phyloP scores from a whole-genome alignment of 2,888 invertebrate species.

The Ormia ochracea region DNA sequence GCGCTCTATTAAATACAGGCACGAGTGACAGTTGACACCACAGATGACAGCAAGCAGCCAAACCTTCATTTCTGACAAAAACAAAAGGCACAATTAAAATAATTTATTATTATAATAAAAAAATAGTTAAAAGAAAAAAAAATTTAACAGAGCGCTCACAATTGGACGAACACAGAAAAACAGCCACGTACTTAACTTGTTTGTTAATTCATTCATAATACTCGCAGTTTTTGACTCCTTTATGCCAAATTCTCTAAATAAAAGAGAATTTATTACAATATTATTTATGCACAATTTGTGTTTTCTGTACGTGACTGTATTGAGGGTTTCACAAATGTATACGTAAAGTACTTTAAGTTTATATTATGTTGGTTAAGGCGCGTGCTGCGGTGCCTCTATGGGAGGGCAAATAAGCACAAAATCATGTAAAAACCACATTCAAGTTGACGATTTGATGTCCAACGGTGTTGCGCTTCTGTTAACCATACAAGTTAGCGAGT shows the following conservation, averaged over 20 bases:
- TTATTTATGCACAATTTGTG: conserved; percentile 36
- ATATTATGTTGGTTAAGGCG: conserved; percentile 65
- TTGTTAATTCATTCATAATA: conserved; percentile 40
- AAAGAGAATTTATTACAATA: conserved; percentile 42
- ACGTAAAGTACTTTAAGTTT: neutral
- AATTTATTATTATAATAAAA: conserved; percentile 20
- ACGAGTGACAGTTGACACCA: conserved; percentile 66
- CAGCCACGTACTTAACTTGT: conserved; percentile 47
- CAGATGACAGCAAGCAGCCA: conserved; percentile 62
- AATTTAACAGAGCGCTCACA: conserved; percentile 16
- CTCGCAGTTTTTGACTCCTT: conserved; percentile 2
- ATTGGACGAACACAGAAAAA: conserved; percentile 32
- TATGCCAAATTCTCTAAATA: conserved; percentile 30
- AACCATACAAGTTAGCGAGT: conserved; percentile 7
- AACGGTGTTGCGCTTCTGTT: conserved; percentile 63
- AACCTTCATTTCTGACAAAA: conserved; percentile 48
- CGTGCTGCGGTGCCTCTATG: conserved; percentile 76
- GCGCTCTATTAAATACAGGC: conserved; percentile 55
- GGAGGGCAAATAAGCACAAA: conserved; percentile 71
- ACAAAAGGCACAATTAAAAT: conserved; percentile 45
- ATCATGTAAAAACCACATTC: conserved; percentile 61
- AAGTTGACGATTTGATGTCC: conserved; percentile 63
- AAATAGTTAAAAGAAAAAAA: neutral
- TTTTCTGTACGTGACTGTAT: conserved; percentile 22
- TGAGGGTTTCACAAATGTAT: neutral